These are phyloP conservation scores for Nannobrachium achirus DNA, from an alignment of 2,113 vertebrate species.

Conservation along the genomic window DNA sequence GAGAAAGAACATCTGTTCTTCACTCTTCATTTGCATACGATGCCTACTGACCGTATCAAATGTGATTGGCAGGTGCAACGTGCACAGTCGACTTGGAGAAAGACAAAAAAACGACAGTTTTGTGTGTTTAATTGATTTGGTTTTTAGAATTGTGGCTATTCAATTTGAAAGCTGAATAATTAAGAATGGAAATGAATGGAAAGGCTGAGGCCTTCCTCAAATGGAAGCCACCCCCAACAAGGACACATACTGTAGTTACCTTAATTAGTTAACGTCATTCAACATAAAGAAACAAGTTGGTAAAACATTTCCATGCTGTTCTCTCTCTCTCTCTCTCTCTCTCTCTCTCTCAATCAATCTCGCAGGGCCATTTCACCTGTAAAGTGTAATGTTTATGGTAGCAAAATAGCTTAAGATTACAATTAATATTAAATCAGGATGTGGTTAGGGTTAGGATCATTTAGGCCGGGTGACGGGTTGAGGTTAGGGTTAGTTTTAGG, in stretches of 20 bases:
- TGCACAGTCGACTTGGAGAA: background rate
- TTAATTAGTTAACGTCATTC: slow-evolving; percentile 5
- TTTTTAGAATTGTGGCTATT: slow-evolving; percentile 17
- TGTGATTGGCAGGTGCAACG: slow-evolving; percentile 3
- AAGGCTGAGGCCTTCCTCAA: slow-evolving; percentile 16
- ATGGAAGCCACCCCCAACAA: slow-evolving; percentile 5
- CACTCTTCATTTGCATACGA: slow-evolving; percentile 12
- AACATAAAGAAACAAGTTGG: slow-evolving; percentile 13
- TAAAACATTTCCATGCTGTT: slow-evolving; percentile 4
- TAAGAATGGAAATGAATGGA: slow-evolving; percentile 4
- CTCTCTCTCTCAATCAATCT: background rate
- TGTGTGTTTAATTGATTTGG: slow-evolving; percentile 33
- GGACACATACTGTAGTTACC: slow-evolving; percentile 20
- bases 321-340: background rate
- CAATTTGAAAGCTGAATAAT: slow-evolving; percentile 32
- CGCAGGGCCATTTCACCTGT: no score
- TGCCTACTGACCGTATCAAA: slow-evolving; percentile 16
- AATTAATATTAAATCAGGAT: no score
- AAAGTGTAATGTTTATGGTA: no score
- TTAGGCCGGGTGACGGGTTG: no score
- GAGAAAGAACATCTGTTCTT: slow-evolving; percentile 30
- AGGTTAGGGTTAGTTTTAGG: no score
- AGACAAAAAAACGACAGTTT: background rate
- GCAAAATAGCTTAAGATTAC: no score
- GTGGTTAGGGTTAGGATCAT: no score